A percentile compares a stretch with the other conserved stretches of the same genome.
phyloP scores from a whole-genome alignment of 1,140 invertebrate species.

The Apolygus lucorum region DNA sequence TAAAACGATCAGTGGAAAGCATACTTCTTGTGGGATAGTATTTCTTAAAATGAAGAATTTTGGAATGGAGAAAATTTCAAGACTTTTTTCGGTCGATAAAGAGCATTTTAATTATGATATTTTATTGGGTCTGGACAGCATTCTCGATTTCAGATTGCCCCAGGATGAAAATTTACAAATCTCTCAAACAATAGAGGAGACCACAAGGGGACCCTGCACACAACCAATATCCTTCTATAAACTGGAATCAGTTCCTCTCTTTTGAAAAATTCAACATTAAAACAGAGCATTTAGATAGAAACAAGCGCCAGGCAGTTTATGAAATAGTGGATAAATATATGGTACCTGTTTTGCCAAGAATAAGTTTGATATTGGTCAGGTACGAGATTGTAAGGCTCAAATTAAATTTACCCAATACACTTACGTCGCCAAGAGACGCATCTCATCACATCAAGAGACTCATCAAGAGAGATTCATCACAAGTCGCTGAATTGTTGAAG shows the following conservation, averaged over 20 bases:
- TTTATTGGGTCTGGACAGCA: constrained; percentile 29
- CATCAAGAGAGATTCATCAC: constrained; percentile 38
- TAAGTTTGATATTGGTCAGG: constrained; percentile 37
- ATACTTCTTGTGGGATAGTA: not conserved
- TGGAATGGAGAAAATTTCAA: constrained; percentile 25
- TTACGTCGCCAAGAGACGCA: constrained; percentile 36
- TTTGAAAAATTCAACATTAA: constrained; percentile 33
- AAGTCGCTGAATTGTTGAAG: constrained; percentile 37
- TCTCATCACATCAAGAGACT: constrained; percentile 37
- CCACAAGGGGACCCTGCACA: not conserved
- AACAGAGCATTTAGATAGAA: constrained; percentile 37
- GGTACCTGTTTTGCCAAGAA: constrained; percentile 38
- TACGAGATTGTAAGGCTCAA: constrained; percentile 32
- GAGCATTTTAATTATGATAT: constrained; percentile 29
- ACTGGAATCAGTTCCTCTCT: constrained; percentile 30
- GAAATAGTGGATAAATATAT: constrained; percentile 32
- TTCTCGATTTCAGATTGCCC: constrained; percentile 27
- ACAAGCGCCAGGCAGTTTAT: constrained; percentile 35
- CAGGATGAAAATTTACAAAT: constrained; percentile 30
- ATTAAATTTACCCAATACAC: constrained; percentile 37
- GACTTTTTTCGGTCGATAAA: constrained; percentile 27
- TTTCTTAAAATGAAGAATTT: constrained; percentile 32
- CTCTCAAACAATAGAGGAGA: constrained; percentile 13
- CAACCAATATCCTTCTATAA: not conserved
- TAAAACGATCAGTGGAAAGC: not conserved